phyloP scores from a whole-genome alignment of 2,797 vertebrate genomes.

The Labeo calbasu region DNA sequence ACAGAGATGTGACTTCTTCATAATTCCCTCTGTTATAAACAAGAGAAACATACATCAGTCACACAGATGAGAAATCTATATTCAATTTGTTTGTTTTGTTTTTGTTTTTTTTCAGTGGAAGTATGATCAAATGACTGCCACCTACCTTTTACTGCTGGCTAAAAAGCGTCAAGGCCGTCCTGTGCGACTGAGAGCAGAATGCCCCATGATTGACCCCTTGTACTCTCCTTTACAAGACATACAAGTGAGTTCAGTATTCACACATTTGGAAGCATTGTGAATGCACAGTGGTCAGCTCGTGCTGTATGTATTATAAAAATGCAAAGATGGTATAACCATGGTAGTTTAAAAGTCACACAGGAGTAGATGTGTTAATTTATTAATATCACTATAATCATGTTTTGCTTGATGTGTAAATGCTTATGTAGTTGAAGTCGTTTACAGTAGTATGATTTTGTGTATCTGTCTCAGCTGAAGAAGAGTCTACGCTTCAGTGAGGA shows the following conservation, averaged over 20 bases:
- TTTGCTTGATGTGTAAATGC: not conserved
- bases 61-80: not conserved
- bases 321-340: not conserved
- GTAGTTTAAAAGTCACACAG: not conserved
- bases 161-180: constrained; percentile 87
- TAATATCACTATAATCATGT: not conserved
- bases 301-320: not conserved
- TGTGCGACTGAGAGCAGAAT: constrained; percentile 75
- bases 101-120: constrained; percentile 81
- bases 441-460: not conserved
- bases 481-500: constrained; percentile 73
- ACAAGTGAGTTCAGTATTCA: constrained; percentile 72
- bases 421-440: not conserved
- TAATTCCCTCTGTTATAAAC: not conserved
- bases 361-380: not conserved
- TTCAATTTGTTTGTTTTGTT: constrained; percentile 44
- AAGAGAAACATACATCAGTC: not conserved
- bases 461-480: constrained; percentile 63
- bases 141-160: constrained; percentile 89
- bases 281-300: not conserved
- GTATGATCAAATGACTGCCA: constrained; percentile 90
- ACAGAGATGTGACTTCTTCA: not conserved
- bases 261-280: not conserved
- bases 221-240: constrained; percentile 64
- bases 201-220: constrained; percentile 54